phyloP scores from a whole-genome alignment of 2,113 vertebrate genomes.

The Tetrao urogallus region DNA sequence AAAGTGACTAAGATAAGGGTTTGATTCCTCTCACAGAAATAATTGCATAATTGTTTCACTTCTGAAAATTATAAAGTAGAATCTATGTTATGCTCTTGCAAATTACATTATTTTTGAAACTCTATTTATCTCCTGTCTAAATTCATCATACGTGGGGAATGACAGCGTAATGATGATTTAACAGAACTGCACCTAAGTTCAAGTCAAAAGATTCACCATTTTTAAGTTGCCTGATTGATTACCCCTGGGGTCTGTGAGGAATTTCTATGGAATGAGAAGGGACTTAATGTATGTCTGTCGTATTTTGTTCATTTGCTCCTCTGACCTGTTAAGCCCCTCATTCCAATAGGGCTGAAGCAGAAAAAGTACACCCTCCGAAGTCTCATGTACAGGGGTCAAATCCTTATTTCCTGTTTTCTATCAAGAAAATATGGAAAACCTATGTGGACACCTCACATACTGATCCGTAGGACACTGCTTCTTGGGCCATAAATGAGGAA shows the following conservation, averaged over 20 bases:
- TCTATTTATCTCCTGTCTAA: not conserved
- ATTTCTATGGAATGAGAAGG: not conserved
- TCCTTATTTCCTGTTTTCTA: not conserved
- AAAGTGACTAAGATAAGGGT: not conserved
- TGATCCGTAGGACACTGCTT: conserved; percentile 39
- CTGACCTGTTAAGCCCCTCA: not conserved
- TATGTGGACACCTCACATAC: conserved; percentile 20
- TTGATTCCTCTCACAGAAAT: not conserved
- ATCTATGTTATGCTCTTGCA: not conserved
- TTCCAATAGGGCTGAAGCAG: not conserved
- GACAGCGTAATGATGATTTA: not conserved
- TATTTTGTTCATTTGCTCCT: not conserved
- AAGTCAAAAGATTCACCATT: not conserved
- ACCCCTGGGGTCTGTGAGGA: not conserved
- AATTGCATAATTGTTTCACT: not conserved
- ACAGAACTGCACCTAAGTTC: not conserved
- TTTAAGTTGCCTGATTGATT: not conserved
- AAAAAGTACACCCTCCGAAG: not conserved
- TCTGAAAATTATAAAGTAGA: not conserved
- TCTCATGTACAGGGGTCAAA: not conserved
- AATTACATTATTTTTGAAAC: not conserved
- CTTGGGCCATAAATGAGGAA: conserved; percentile 42
- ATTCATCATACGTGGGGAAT: not conserved
- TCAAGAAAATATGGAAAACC: not conserved
- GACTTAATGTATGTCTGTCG: not conserved